Conservation (phyloP, 1,140 invertebrate genomes). For the Pseudomyrmex sp. region DNA sequence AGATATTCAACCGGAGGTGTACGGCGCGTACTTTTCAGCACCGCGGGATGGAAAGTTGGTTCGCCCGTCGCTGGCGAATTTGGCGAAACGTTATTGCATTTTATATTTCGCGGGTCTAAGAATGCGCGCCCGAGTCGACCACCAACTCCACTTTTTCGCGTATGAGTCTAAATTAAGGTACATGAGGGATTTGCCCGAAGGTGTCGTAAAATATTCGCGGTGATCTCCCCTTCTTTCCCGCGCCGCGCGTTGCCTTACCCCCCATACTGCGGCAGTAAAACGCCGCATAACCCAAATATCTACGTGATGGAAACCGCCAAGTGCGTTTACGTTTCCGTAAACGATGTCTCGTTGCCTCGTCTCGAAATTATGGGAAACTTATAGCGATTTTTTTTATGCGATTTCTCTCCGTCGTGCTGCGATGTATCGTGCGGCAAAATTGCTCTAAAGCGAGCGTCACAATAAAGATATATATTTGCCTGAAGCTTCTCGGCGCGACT, state of each 20-base stretch:
- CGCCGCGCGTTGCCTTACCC: conserved; percentile 25
- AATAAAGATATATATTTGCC: conserved; percentile 57
- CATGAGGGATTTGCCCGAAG: conserved; percentile 60
- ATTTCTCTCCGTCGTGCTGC: conserved; percentile 12
- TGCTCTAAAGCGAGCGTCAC: conserved; percentile 40
- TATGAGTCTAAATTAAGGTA: conserved; percentile 62
- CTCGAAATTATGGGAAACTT: background rate
- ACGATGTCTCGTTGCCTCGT: background rate
- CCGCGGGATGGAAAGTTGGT: conserved; percentile 43
- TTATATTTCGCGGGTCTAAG: conserved; percentile 57
- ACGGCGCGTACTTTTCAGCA: conserved; percentile 23
- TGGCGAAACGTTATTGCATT: conserved; percentile 53
- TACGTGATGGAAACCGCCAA: conserved; percentile 61
- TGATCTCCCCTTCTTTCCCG: conserved; percentile 21
- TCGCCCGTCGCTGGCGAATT: conserved; percentile 29
- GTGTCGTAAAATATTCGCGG: conserved; percentile 73
- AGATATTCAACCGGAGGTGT: conserved; percentile 53
- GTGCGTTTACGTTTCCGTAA: conserved; percentile 22
- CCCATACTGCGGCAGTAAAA: conserved; percentile 67
- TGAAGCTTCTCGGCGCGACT: conserved; percentile 42
- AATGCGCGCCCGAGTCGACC: conserved; percentile 38
- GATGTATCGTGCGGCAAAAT: background rate
- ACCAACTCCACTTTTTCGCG: conserved; percentile 49
- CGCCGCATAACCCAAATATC: conserved; percentile 68
- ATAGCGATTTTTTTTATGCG: conserved; percentile 45